These are phyloP conservation scores for Resseliella maxima DNA, from an alignment of 2,888 invertebrate species.

Conservation along the genomic window DNA sequence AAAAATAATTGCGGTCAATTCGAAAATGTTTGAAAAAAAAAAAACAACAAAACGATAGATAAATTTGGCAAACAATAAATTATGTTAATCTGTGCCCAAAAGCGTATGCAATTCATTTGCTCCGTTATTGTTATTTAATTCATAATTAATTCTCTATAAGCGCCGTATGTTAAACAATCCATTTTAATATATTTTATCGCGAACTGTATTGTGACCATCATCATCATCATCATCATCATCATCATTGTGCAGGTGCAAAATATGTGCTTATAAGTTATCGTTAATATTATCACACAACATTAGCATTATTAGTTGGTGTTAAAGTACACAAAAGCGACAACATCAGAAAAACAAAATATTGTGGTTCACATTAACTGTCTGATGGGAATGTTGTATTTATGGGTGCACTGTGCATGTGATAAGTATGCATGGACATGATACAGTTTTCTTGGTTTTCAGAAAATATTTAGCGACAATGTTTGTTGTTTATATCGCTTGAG, in stretches of 20 bases:
- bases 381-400: neutral
- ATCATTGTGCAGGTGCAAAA: slow-evolving; percentile 41
- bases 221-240: too few relatives aligned
- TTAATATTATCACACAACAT: slow-evolving; percentile 44
- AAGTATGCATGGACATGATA: slow-evolving; percentile 1
- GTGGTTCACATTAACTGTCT: neutral
- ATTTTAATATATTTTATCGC: slow-evolving; percentile 4
- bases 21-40: neutral
- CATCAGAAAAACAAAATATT: neutral
- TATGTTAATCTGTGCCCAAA: slow-evolving; percentile 17
- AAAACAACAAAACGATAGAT: neutral
- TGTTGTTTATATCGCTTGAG: neutral
- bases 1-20: neutral
- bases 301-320: slow-evolving; percentile 41
- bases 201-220: neutral
- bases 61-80: neutral
- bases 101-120: neutral
- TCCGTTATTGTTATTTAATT: slow-evolving; percentile 7
- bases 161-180: neutral
- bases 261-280: slow-evolving; percentile 28
- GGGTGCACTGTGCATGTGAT: neutral
- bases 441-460: neutral
- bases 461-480: neutral
- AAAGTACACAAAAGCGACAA: slow-evolving; percentile 28
- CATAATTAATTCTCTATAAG: slow-evolving; percentile 43